These are phyloP conservation scores for Anarsia innoxiella DNA, from an alignment of 2,888 invertebrate genomes.

Conservation along the genomic window DNA sequence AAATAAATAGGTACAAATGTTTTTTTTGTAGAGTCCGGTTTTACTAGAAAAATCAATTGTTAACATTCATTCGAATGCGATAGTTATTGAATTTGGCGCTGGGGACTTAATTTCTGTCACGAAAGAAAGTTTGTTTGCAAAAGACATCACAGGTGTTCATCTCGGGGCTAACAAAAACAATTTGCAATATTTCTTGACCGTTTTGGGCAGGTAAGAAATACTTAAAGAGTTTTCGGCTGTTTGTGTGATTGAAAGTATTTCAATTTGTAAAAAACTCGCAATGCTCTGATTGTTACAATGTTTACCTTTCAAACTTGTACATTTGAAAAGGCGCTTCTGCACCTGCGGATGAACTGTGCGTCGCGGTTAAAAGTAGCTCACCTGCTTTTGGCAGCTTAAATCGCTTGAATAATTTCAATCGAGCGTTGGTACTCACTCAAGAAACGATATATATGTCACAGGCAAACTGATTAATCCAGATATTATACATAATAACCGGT, in stretches of 20 bases:
- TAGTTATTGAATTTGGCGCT: neutral
- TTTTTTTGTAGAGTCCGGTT: neutral
- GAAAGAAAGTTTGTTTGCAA: neutral
- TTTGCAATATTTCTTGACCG: constrained; percentile 71
- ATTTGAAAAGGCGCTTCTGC: too few relatives aligned
- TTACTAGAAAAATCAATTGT: neutral
- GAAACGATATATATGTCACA: too few relatives aligned
- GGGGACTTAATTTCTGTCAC: neutral
- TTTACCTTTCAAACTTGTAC: too few relatives aligned
- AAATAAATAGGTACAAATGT: neutral
- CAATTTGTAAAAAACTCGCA: neutral
- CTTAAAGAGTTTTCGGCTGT: neutral
- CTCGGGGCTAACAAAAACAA: neutral
- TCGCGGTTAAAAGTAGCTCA: too few relatives aligned
- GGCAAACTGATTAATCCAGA: too few relatives aligned
- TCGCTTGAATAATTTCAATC: too few relatives aligned
- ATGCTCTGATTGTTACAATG: too few relatives aligned
- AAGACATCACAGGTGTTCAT: neutral
- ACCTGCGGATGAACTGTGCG: too few relatives aligned
- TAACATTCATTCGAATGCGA: neutral
- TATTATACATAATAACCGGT: too few relatives aligned
- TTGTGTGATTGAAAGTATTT: neutral
- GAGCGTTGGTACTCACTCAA: too few relatives aligned
- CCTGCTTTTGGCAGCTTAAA: too few relatives aligned
- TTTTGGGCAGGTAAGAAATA: constrained; percentile 78